These are phyloP conservation scores for Acanthosoma haemorrhoidale DNA, from an alignment of 2,888 invertebrate genomes.

Conservation along the genomic window DNA sequence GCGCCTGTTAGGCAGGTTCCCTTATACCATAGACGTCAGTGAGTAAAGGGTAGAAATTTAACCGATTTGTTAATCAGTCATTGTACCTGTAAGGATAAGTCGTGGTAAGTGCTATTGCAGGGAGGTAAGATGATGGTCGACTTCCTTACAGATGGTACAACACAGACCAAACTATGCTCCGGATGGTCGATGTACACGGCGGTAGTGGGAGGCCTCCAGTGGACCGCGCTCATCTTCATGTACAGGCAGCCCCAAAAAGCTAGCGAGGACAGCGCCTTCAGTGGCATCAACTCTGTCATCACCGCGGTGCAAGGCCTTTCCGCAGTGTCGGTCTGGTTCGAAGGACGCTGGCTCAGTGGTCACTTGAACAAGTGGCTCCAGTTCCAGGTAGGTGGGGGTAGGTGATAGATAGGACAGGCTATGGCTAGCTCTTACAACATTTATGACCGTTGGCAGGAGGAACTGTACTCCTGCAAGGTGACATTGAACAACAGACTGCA, in stretches of 20 bases:
- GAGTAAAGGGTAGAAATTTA: not conserved
- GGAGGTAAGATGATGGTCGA: no score
- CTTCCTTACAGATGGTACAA: no score
- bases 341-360: not conserved
- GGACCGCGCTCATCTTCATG: not conserved
- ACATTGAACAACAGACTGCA: not conserved
- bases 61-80: not conserved
- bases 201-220: not conserved
- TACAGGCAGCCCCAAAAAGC: no score
- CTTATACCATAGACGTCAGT: not conserved
- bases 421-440: not conserved
- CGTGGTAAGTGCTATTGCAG: no score
- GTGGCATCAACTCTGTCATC: not conserved
- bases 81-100: no score
- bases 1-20: conserved; percentile 5
- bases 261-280: not conserved
- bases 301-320: not conserved
- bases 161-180: no score
- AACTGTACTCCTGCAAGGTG: not conserved
- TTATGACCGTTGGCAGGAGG: not conserved
- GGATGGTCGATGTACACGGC: not conserved
- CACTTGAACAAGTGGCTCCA: not conserved
- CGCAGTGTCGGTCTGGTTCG: not conserved
- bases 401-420: no score
- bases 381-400: not conserved